phyloP scores from a whole-genome alignment of 2,113 vertebrate species.

The Notiomystis cincta region DNA sequence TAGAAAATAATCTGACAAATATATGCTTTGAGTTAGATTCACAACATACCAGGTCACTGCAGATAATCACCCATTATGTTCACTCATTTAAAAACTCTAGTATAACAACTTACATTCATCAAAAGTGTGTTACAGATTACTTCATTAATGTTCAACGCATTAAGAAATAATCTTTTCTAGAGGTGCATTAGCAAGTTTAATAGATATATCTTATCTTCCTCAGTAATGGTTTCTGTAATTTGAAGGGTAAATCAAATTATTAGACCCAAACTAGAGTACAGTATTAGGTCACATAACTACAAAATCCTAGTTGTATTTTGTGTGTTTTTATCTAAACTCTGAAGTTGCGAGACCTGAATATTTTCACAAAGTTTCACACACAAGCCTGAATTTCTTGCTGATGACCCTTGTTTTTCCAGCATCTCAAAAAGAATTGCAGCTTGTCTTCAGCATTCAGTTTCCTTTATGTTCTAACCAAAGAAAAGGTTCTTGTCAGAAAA shows the following conservation, averaged over 20 bases:
- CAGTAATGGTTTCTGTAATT: background rate
- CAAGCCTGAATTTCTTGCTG: background rate
- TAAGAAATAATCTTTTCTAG: background rate
- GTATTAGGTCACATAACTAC: background rate
- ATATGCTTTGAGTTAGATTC: background rate
- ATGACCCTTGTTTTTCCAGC: rapidly evolving
- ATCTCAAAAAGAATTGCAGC: background rate
- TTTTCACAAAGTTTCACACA: background rate
- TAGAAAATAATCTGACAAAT: background rate
- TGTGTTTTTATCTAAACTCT: background rate
- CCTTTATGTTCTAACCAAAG: background rate
- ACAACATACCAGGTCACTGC: background rate
- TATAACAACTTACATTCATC: background rate
- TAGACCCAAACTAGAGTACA: background rate
- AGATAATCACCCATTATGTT: background rate
- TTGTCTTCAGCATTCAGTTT: background rate
- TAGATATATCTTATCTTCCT: background rate
- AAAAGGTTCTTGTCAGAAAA: background rate
- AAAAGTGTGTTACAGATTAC: background rate
- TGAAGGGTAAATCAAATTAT: background rate
- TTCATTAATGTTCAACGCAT: background rate
- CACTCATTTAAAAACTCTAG: background rate
- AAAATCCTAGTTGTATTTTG: background rate
- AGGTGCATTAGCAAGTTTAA: background rate
- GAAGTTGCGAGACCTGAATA: background rate